These are phyloP conservation scores for Drosophila falleni DNA, from an alignment of 2,888 invertebrate genomes.

Conservation along the genomic window DNA sequence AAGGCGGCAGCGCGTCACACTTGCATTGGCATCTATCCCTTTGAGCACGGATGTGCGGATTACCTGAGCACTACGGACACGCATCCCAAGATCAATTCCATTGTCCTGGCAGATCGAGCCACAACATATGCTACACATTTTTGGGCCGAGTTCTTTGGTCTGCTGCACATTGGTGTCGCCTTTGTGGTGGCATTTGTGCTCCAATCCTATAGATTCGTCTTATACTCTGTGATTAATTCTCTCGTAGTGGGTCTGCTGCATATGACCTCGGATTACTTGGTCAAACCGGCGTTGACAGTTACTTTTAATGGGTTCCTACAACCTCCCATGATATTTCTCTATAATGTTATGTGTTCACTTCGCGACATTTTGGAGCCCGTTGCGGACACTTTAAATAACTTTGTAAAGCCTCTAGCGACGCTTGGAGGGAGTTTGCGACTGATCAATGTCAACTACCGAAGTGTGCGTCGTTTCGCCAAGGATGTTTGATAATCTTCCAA, in stretches of 20 bases:
- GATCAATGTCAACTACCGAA: slow-evolving; percentile 74
- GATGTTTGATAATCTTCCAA: slow-evolving; percentile 56
- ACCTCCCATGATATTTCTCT: slow-evolving; percentile 89
- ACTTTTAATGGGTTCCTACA: slow-evolving; percentile 89
- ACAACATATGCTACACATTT: slow-evolving; percentile 88
- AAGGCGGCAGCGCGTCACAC: slow-evolving; percentile 62
- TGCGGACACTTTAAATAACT: slow-evolving; percentile 86
- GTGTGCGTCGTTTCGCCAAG: slow-evolving; percentile 63
- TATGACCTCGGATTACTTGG: slow-evolving; percentile 88
- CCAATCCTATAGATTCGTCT: slow-evolving; percentile 87
- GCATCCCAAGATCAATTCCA: slow-evolving; percentile 87
- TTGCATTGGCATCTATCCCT: slow-evolving; percentile 88
- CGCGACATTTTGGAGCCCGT: slow-evolving; percentile 88
- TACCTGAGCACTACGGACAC: slow-evolving; percentile 89
- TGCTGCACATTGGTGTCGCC: slow-evolving; percentile 87
- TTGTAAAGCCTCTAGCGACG: slow-evolving; percentile 82
- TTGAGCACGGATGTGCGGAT: slow-evolving; percentile 89
- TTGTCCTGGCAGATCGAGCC: slow-evolving; percentile 87
- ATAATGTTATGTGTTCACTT: slow-evolving; percentile 88
- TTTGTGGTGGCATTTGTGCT: slow-evolving; percentile 88
- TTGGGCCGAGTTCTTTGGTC: slow-evolving; percentile 90
- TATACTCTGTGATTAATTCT: slow-evolving; percentile 87
- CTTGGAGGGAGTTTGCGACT: slow-evolving; percentile 77
- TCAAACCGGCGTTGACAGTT: slow-evolving; percentile 89
- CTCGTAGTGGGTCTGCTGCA: slow-evolving; percentile 88